Base-by-base conservation (phyloP, 2,797 vertebrate genomes). In the Lepus townsendii region DNA sequence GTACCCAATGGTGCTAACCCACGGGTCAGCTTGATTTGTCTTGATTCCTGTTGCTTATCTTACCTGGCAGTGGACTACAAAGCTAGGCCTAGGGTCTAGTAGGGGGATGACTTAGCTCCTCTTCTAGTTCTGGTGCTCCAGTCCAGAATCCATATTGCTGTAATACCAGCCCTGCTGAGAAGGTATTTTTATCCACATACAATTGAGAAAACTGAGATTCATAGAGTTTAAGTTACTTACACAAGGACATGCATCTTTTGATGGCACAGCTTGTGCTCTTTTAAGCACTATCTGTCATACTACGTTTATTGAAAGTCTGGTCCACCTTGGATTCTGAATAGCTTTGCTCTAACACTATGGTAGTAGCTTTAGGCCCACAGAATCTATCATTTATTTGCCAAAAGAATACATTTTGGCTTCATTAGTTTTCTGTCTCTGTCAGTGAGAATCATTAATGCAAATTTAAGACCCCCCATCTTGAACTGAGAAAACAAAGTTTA, bases 1-100 rank as follows among this genome's bases (percentile, higher is more conserved):
- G 95, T 99, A 98, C 96, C 99, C 98, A 84, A 99, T 99, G 30
- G 98, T 97, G 97, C 98, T 98, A 98, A 99, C 98, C 97, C 96
- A 98, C 32, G 32, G 75, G 73, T 99, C 98, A 78, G 98, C 96
- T 99, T 98, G 4, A 99, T 98, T n/a, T 99, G 98, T 50, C 22
- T 52, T 95, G 99, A 99, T 93, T 99, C 99, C 60, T 99, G 99
- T n/a, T 98, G 97, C 80, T 97, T 73, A 75, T 97, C 92, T 71
- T 98, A 96, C 14, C 60, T 89, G 32, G 42, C 47, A 98, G 98
- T 26, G 97, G 98, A 98, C 94, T 98, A 1, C 42, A 47, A 94
- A 95, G 98, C 98, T 42, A 98, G 98, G 94, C 98, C 98, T 38
- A 98, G 98, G 94, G 98, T 98, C 75, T 98, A 98, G 97, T 83